Conservation (phyloP, 2,113 vertebrate genomes). For the Leptobrachium leishanense region DNA sequence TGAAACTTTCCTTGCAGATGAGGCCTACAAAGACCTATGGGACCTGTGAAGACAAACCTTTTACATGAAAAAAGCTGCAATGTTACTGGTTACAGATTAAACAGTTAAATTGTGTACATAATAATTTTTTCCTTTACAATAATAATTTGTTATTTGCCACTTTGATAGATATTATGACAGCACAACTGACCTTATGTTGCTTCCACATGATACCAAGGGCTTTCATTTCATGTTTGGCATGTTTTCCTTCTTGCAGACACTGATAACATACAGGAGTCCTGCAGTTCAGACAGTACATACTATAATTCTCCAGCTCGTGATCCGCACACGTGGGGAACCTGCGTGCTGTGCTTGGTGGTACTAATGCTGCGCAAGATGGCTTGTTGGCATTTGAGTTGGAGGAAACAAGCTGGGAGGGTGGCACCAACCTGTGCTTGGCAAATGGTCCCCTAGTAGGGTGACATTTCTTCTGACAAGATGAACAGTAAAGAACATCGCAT, state of each 20-base stretch:
- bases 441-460: constrained; percentile 92
- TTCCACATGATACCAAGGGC: constrained; percentile 90
- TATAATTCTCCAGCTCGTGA: constrained; percentile 93
- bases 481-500: constrained; percentile 91
- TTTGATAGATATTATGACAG: not conserved
- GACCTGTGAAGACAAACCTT: no score
- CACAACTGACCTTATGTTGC: constrained; percentile 87
- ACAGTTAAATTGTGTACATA: no score
- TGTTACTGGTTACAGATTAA: no score
- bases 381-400: constrained; percentile 27
- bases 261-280: constrained; percentile 81
- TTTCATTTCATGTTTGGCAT: constrained; percentile 87
- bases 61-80: no score
- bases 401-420: constrained; percentile 60
- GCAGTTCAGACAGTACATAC: constrained; percentile 90
- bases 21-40: no score
- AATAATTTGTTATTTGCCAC: no score
- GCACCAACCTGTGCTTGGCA: constrained; percentile 86
- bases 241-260: constrained; percentile 89
- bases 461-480: constrained; percentile 88
- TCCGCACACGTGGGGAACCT: constrained; percentile 83
- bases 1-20: no score
- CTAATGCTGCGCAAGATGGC: constrained; percentile 43
- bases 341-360: constrained; percentile 56
- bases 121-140: no score